These are phyloP conservation scores for Paramisgurnus dabryanus DNA, from an alignment of 2,113 vertebrate genomes.

Conservation along the genomic window DNA sequence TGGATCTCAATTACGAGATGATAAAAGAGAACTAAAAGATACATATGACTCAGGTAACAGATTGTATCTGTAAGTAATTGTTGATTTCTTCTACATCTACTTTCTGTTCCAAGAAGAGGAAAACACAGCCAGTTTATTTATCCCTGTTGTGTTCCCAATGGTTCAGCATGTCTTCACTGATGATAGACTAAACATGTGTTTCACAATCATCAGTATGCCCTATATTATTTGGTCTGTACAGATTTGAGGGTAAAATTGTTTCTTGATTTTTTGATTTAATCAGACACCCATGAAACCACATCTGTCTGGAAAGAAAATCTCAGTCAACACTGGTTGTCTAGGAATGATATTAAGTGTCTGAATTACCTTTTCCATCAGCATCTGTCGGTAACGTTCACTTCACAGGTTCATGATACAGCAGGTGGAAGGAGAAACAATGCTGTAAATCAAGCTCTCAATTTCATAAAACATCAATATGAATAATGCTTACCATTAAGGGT, in stretches of 20 bases:
- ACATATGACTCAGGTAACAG: too few species aligned
- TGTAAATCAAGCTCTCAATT: too few species aligned
- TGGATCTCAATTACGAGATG: too few species aligned
- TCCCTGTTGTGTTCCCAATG: neutral
- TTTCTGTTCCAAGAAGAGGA: neutral
- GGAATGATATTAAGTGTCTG: neutral
- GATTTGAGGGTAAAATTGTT: neutral
- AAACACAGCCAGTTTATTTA: too few species aligned
- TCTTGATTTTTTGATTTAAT: too few species aligned
- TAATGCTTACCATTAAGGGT: too few species aligned
- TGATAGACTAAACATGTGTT: neutral
- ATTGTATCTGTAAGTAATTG: neutral
- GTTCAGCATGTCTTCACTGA: neutral
- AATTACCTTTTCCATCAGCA: too few species aligned
- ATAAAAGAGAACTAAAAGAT: too few species aligned
- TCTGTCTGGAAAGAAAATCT: neutral
- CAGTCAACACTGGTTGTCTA: neutral
- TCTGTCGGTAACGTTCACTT: too few species aligned
- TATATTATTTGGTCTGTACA: neutral
- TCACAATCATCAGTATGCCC: neutral
- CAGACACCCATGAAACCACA: neutral
- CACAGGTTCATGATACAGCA: too few species aligned
- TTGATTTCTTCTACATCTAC: neutral
- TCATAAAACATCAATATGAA: too few species aligned
- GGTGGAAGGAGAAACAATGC: too few species aligned